These are phyloP conservation scores for Ceyx cyanopectus DNA, from an alignment of 2,113 vertebrate species.

Conservation along the genomic window DNA sequence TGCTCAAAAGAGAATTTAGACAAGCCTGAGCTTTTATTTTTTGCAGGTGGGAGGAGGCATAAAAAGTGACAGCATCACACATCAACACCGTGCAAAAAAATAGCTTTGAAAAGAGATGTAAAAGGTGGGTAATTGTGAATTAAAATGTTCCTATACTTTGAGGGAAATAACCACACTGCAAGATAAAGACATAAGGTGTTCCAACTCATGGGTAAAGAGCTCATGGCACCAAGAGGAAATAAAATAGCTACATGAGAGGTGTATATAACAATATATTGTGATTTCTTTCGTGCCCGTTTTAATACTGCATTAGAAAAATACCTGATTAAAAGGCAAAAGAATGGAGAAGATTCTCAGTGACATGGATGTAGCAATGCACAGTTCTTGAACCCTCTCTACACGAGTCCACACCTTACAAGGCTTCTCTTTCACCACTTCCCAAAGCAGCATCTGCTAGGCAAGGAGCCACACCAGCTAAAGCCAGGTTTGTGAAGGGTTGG, in stretches of 20 bases:
- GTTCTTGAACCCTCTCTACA: background rate
- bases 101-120: background rate
- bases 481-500: background rate
- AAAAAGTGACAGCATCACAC: background rate
- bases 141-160: background rate
- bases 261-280: background rate
- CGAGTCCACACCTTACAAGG: background rate
- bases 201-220: background rate
- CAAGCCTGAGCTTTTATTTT: background rate
- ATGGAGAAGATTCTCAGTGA: background rate
- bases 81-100: background rate
- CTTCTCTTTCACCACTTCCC: background rate
- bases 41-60: background rate
- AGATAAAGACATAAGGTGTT: background rate
- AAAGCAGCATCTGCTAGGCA: background rate
- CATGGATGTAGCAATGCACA: background rate
- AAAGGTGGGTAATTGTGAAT: background rate
- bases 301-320: background rate
- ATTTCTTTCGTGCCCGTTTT: conserved; percentile 15
- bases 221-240: background rate
- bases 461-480: background rate
- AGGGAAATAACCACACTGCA: conserved; percentile 24
- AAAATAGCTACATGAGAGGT: background rate
- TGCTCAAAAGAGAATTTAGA: background rate
- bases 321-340: background rate